Base-by-base conservation (phyloP, 30 jellyfish, hydroid and myxozoan species). In the Aurelia sp. region DNA sequence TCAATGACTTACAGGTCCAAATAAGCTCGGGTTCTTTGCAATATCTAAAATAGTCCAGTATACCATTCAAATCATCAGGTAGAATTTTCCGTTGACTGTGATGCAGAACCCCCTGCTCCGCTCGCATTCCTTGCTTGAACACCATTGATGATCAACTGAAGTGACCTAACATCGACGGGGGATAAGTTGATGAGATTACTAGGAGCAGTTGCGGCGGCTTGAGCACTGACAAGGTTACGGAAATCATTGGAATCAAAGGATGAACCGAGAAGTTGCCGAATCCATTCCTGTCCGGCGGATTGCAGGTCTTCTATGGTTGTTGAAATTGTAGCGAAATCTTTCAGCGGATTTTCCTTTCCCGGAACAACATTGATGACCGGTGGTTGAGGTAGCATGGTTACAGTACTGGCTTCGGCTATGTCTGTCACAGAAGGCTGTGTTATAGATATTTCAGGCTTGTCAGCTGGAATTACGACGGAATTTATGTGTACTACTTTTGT, bases 251-350 rank as follows among this genome's bases (percentile, higher is more conserved):
- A 70, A 60, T 82, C 92, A 40, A 67, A 13, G 6, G 84, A 65
- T 5, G 92, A 74, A 19, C 86, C 92, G 64, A 82, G 69, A 5
- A 82, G 57, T 21, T 82, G 92, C 41, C 92, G 72, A 16, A 70
- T 35, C 84, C 80, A 52, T 19, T 68, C 92, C 16, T 70, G 92
- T 13, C 80, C 81, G 55, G 78, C 79, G 10, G 81, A 61, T 58
- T 69, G 92, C 19, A 69, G 60, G 82, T 74, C 80, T 41, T 82
- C 92, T 1, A 61, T 55, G 4, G 86, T 74, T n/a, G 80, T 81
- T 13, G 91, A 62, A n/a, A 81, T 65, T 11, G 91, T 81, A 33
- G 91, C 91, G 71, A 81, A 68, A 47, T 81, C 91, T 31, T 81
- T 81, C 67, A 81, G 51, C 13, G 91, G 74, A 68, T 35, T 81